Evolutionary conservation across 2,888 invertebrate genomes (phyloP).

Genomic region (Cephus pulcher): DNA sequence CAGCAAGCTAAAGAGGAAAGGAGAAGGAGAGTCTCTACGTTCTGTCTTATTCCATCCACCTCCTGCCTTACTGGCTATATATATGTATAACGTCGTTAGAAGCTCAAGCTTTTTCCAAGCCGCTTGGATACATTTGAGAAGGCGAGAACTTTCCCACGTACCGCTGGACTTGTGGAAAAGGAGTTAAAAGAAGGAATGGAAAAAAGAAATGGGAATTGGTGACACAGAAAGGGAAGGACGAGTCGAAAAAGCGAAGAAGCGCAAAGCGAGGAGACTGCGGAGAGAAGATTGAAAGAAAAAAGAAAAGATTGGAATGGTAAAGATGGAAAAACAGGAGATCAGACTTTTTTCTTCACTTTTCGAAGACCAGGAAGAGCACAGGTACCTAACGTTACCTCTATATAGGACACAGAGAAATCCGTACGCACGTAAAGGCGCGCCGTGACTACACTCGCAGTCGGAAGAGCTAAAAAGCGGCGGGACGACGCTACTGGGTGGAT

Average conservation of each 20-base stretch:
- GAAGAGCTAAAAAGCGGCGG: neutral
- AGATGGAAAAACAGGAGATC: neutral
- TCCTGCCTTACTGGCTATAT: too few species aligned
- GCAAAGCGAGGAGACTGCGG: neutral
- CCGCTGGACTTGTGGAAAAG: neutral
- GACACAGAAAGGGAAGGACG: neutral
- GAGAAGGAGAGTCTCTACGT: neutral
- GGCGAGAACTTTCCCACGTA: neutral
- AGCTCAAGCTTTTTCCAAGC: neutral
- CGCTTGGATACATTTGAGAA: neutral
- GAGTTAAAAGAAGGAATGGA: neutral
- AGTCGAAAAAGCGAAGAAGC: neutral
- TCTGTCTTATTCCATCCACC: too few species aligned
- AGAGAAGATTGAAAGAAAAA: neutral
- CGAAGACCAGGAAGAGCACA: neutral
- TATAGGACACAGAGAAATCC: neutral
- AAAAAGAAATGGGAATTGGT: neutral
- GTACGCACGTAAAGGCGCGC: neutral
- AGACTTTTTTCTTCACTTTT: neutral
- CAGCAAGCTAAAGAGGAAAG: neutral
- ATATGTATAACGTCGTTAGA: neutral
- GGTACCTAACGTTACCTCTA: neutral
- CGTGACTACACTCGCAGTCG: neutral
- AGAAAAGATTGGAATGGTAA: neutral
- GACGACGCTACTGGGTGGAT: constrained; percentile 25